A percentile compares a stretch with the other conserved stretches of the same genome.
Conservation (phyloP, 2,113 vertebrate genomes). For the Puma concolor region DNA sequence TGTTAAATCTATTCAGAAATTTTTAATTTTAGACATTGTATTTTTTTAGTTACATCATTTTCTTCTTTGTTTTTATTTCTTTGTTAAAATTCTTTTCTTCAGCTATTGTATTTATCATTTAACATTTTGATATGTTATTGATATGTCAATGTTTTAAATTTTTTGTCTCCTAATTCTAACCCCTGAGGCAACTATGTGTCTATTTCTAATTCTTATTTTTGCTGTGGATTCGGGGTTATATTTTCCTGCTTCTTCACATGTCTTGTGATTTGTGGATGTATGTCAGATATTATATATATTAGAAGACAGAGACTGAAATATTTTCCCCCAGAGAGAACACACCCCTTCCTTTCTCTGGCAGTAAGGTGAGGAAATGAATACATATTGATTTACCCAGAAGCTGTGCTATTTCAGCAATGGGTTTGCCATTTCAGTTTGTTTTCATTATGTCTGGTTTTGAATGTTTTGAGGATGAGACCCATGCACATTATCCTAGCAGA, state of each 20-base stretch:
- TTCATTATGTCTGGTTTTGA: not conserved
- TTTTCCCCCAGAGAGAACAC: not conserved
- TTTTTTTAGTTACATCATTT: not conserved
- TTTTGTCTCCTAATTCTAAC: not conserved
- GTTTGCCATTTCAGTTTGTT: not conserved
- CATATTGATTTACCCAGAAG: not conserved
- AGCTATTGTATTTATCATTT: not conserved
- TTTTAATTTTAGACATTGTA: not conserved
- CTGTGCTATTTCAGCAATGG: not conserved
- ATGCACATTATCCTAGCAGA: not conserved
- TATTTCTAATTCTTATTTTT: slow-evolving; percentile 4
- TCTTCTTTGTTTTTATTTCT: not conserved
- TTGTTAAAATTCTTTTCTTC: slow-evolving; percentile 1
- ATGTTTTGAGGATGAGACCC: not conserved
- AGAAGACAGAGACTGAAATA: not conserved
- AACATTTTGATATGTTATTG: not conserved
- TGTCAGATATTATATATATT: not conserved
- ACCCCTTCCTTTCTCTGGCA: not conserved
- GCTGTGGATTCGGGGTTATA: not conserved
- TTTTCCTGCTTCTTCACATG: not conserved
- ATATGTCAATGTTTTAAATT: not conserved
- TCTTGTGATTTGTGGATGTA: not conserved
- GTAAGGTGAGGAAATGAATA: not conserved
- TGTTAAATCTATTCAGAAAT: not conserved
- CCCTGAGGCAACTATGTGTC: not conserved